These are phyloP conservation scores for Carcina quercana DNA, from an alignment of 2,888 invertebrate species.

Conservation along the genomic window DNA sequence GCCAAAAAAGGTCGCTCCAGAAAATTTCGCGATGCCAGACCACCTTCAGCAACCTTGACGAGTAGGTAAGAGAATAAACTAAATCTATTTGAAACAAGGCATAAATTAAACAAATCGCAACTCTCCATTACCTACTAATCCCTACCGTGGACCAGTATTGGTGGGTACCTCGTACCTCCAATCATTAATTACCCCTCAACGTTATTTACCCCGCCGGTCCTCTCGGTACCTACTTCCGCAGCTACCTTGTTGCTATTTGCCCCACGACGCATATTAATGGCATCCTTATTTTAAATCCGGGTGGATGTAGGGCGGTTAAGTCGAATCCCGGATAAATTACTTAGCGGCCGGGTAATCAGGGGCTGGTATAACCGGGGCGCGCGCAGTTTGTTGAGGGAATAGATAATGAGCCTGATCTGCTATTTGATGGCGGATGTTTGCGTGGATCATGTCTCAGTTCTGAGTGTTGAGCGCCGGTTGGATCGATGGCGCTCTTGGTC, in stretches of 20 bases:
- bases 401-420: slow-evolving; percentile 7
- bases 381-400: slow-evolving; percentile 9
- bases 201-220: slow-evolving; percentile 3
- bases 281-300: slow-evolving; percentile 55
- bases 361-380: slow-evolving; percentile 3
- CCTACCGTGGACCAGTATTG: too few relatives aligned
- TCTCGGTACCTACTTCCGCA: slow-evolving; percentile 1
- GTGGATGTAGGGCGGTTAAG: slow-evolving; percentile 47
- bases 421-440: slow-evolving; percentile 3
- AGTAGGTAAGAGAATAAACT: too few relatives aligned
- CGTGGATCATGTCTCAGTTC: too few relatives aligned
- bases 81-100: too few relatives aligned
- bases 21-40: too few relatives aligned
- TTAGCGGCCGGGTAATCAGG: slow-evolving; percentile 1
- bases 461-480: too few relatives aligned
- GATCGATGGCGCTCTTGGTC: too few relatives aligned
- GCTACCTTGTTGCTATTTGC: slow-evolving; percentile 43
- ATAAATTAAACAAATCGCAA: too few relatives aligned
- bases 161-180: too few relatives aligned
- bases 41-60: too few relatives aligned
- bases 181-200: slow-evolving; percentile 1
- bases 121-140: too few relatives aligned
- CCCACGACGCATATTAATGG: slow-evolving; percentile 55
- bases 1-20: too few relatives aligned
- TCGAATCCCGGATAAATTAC: slow-evolving; percentile 58